Percentiles rank a stretch among this genome's conserved stretches.
Conservation (phyloP, 1,140 invertebrate genomes). For the Ooceraea biroi region DNA sequence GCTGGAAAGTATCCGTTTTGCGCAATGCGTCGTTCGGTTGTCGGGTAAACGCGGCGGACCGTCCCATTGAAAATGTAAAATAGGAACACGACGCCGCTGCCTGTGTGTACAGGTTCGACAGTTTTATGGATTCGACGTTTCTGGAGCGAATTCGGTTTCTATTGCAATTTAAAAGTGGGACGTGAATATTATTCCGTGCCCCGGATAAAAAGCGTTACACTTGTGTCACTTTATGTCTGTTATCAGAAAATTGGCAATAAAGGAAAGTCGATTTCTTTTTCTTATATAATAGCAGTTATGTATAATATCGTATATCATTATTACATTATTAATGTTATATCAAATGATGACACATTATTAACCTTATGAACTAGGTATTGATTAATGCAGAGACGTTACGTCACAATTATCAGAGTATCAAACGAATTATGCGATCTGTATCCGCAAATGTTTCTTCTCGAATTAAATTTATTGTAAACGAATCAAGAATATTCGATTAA, state of each 20-base stretch:
- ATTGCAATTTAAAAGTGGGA: constrained; percentile 29
- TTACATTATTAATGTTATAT: too few relatives aligned
- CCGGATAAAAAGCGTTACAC: background rate
- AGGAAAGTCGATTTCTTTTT: background rate
- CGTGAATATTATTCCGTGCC: background rate
- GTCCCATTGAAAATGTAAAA: constrained; percentile 45
- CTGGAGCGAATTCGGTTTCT: constrained; percentile 39
- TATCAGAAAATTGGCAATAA: background rate
- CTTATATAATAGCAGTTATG: background rate
- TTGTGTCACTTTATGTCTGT: background rate
- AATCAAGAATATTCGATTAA: too few relatives aligned
- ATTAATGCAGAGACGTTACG: too few relatives aligned
- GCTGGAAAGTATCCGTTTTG: constrained; percentile 27
- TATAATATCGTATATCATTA: too few relatives aligned
- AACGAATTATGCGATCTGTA: too few relatives aligned
- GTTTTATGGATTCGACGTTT: constrained; percentile 48
- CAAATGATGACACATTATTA: too few relatives aligned
- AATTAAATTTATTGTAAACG: too few relatives aligned
- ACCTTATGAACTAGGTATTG: too few relatives aligned
- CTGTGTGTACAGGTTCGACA: constrained; percentile 15
- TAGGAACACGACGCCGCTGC: constrained; percentile 7
- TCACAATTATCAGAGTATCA: too few relatives aligned
- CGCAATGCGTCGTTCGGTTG: constrained; percentile 33
- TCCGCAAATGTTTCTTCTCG: too few relatives aligned
- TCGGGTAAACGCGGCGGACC: constrained; percentile 3